Conservation (phyloP, 2,797 vertebrate species). For the Streptopelia turtur region DNA sequence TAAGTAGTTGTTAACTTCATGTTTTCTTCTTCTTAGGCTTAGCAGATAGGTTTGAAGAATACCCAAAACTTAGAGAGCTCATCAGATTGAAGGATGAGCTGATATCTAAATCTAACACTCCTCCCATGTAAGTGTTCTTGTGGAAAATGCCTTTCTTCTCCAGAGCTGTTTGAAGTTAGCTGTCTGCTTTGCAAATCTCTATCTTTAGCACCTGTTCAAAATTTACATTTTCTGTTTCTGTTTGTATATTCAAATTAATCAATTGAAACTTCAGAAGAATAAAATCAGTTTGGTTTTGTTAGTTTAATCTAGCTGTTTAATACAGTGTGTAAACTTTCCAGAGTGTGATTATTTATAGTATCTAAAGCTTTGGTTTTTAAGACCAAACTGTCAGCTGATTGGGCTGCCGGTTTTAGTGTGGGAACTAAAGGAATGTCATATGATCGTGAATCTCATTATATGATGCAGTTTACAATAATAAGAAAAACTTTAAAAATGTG, state of each 20-base stretch:
- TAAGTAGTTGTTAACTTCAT: constrained; percentile 51
- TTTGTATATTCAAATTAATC: constrained; percentile 8
- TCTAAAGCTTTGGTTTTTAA: neutral
- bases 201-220: constrained; percentile 16
- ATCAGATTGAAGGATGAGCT: constrained; percentile 97
- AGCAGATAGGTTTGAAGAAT: constrained; percentile 98
- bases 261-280: neutral
- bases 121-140: constrained; percentile 89
- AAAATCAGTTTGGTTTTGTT: neutral
- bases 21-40: constrained; percentile 82
- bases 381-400: neutral
- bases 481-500: neutral
- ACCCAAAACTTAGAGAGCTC: constrained; percentile 95
- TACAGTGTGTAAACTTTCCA: neutral
- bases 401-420: neutral
- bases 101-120: constrained; percentile 94
- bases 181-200: constrained; percentile 27
- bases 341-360: neutral
- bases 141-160: constrained; percentile 49
- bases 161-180: constrained; percentile 29
- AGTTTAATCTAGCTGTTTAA: neutral
- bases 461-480: neutral
- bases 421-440: neutral
- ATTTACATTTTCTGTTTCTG: constrained; percentile 20
- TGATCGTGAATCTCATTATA: neutral